Percentiles rank a stretch among this genome's conserved stretches.
Evolutionary conservation across 2,113 vertebrate genomes (phyloP).

Genomic region (Melanostigma gelatinosum): DNA sequence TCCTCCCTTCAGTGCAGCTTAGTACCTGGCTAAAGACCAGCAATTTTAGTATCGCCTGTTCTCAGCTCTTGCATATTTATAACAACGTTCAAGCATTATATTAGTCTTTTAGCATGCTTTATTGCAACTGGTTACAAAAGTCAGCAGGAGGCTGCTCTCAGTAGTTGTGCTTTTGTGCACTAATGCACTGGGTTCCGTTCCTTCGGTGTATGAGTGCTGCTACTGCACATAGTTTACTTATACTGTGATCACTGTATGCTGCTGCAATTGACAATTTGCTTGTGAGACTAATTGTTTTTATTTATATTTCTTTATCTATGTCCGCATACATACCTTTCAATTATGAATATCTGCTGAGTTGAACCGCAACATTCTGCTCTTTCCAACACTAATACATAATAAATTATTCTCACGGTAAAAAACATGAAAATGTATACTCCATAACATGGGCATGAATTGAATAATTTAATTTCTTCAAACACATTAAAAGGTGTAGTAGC

Average conservation of each 20-base stretch:
- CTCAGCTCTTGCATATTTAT: constrained; percentile 57
- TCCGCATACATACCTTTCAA: background rate
- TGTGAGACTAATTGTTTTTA: background rate
- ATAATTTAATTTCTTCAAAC: constrained; percentile 31
- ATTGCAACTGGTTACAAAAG: constrained; percentile 42
- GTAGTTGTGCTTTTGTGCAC: background rate
- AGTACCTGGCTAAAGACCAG: constrained; percentile 48
- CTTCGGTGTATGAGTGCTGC: background rate
- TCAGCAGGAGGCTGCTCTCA: constrained; percentile 26
- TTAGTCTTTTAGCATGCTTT: constrained; percentile 52
- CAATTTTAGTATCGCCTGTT: constrained; percentile 37
- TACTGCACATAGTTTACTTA: background rate
- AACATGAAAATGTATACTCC: background rate
- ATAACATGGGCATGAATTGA: background rate
- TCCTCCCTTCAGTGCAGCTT: constrained; percentile 11
- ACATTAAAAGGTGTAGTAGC: constrained; percentile 33
- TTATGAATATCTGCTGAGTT: background rate
- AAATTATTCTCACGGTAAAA: background rate
- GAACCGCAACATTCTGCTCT: background rate
- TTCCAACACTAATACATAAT: background rate
- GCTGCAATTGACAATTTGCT: background rate
- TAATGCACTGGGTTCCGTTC: background rate
- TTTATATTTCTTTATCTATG: background rate
- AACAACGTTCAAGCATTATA: constrained; percentile 35
- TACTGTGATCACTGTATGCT: background rate